phyloP scores from a whole-genome alignment of 2,113 vertebrate genomes.

The Gasterosteus aculeatus region DNA sequence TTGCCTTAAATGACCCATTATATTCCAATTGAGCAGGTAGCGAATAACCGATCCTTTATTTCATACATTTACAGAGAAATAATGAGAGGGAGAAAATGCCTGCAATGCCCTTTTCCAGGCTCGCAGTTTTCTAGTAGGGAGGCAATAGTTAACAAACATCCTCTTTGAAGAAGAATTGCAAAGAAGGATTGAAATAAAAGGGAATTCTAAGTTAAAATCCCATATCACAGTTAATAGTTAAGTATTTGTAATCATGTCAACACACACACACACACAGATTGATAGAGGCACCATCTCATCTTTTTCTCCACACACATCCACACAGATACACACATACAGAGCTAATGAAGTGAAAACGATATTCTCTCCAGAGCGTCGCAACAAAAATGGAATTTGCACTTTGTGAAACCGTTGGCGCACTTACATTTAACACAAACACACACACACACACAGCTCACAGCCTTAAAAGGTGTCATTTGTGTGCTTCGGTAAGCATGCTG shows the following conservation, averaged over 20 bases:
- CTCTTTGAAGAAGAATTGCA: background rate
- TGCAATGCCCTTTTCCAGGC: background rate
- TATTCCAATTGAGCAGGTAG: background rate
- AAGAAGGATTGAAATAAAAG: background rate
- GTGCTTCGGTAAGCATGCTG: constrained; percentile 60
- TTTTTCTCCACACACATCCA: constrained; percentile 8
- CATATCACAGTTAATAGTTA: background rate
- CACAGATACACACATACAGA: constrained; percentile 21
- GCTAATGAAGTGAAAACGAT: constrained; percentile 63
- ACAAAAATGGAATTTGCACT: constrained; percentile 71
- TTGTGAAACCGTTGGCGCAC: constrained; percentile 46
- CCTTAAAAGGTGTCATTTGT: constrained; percentile 66
- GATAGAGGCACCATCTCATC: constrained; percentile 19
- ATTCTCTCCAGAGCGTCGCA: constrained; percentile 51
- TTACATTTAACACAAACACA: constrained; percentile 32
- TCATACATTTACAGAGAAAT: background rate
- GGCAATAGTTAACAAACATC: background rate
- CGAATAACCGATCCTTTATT: background rate
- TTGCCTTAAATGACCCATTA: background rate
- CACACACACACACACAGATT: constrained; percentile 8
- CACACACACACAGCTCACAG: constrained; percentile 41
- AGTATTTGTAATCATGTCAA: background rate
- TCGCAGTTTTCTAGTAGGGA: background rate
- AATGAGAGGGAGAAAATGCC: background rate
- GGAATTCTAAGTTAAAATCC: background rate